A percentile compares a stretch with the other conserved stretches of the same genome.
phyloP scores from a whole-genome alignment of 2,888 invertebrate species.

The Orthonevra nobilis region DNA sequence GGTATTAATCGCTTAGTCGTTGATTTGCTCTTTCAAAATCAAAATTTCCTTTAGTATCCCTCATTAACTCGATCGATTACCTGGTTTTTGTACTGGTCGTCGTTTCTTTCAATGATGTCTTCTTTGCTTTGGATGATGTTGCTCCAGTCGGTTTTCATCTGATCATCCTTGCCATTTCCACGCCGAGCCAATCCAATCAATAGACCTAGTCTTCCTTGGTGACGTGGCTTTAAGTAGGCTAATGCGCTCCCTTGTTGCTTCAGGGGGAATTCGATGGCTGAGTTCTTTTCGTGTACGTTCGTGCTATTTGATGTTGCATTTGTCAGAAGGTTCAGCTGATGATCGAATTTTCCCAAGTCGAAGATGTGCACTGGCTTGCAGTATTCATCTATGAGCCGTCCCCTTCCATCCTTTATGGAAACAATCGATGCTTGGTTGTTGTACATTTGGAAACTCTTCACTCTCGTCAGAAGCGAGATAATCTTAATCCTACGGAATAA shows the following conservation, averaged over 20 bases:
- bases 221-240: too few relatives aligned
- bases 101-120: neutral
- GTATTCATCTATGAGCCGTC: neutral
- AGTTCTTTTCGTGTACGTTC: neutral
- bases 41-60: neutral
- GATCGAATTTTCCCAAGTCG: neutral
- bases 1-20: constrained; percentile 23
- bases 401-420: neutral
- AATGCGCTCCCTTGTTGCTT: constrained; percentile 31
- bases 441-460: too few relatives aligned
- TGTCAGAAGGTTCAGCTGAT: neutral
- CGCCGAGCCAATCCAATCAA: constrained; percentile 56
- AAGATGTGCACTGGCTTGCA: neutral
- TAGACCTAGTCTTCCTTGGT: neutral
- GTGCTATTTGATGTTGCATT: neutral
- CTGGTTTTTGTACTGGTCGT: constrained; percentile 9
- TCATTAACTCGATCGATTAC: neutral
- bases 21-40: constrained; percentile 9
- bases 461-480: too few relatives aligned
- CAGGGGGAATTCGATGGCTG: neutral
- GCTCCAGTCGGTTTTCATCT: neutral
- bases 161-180: constrained; percentile 58
- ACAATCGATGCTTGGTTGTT: too few relatives aligned
- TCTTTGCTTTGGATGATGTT: neutral
- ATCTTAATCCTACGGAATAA: too few relatives aligned